phyloP scores from a whole-genome alignment of 2,888 invertebrate genomes.

The Philonicus albiceps region DNA sequence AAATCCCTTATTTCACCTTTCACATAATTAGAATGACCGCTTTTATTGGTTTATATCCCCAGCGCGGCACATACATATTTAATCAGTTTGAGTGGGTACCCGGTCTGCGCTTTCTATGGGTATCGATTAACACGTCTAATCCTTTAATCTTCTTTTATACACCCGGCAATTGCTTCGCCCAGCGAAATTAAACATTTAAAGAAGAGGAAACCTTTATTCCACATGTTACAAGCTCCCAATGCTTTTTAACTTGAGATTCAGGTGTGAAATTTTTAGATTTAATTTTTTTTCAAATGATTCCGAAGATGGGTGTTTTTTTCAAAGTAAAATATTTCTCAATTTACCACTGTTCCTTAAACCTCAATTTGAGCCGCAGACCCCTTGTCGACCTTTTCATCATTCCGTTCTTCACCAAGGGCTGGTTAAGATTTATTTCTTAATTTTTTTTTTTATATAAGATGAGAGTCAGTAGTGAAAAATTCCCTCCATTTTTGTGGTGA shows the following conservation, averaged over 20 bases:
- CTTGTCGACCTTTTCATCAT: slow-evolving; percentile 39
- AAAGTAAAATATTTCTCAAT: neutral
- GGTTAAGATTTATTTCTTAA: slow-evolving; percentile 37
- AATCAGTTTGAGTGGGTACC: neutral
- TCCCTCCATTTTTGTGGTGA: slow-evolving; percentile 18
- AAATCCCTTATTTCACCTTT: neutral
- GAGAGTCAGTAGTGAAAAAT: slow-evolving; percentile 11
- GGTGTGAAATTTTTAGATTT: neutral
- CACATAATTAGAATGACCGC: neutral
- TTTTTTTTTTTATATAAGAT: slow-evolving; percentile 39
- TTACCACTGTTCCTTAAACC: slow-evolving; percentile 17
- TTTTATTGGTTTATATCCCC: neutral
- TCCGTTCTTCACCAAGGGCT: neutral
- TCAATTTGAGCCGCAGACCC: slow-evolving; percentile 17
- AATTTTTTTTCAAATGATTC: neutral
- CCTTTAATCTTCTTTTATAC: slow-evolving; percentile 17
- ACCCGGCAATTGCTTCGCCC: neutral
- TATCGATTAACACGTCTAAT: slow-evolving; percentile 27
- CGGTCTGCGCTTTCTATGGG: neutral
- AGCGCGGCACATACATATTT: neutral
- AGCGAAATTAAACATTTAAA: slow-evolving; percentile 3
- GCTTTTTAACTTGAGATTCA: neutral
- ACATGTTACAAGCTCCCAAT: neutral
- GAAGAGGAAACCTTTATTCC: neutral
- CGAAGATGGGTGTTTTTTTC: neutral